Evolutionary conservation across 2,888 invertebrate species (phyloP), one percentile per base, ranked within the genome.

Genomic region (Sarcophaga rosellei): DNA sequence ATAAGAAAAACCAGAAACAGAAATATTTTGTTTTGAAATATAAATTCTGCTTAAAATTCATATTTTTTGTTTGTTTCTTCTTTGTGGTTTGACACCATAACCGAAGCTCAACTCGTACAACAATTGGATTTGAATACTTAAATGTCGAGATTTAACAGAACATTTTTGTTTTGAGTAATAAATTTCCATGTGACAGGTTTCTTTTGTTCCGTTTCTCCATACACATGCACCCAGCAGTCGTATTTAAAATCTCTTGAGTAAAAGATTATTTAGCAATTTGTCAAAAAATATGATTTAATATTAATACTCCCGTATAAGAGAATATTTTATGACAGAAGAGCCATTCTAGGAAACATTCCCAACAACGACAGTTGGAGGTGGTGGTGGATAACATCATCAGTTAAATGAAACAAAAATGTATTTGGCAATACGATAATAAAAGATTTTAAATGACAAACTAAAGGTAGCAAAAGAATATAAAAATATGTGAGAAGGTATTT

Each of bases 131-230:
- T 59, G 4, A 72, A 59, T 72, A 57, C 21, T 53, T 8, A 17
- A 47, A 63, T 21, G 5, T 25, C 3, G 21, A n/a, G 53, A 35
- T 35, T 35, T 35, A 35, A 35, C n/a, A 53, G 53, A 15, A 53
- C 6, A n/a, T 45, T 68, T 53, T 77, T 77, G 68, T 21, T 25
- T 77, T 25, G 23, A 45, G 68, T 61, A 45, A 25, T 23, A 62
- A 69, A 77, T 77, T 69, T 77, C 44, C 47, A 69, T 61, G 47
- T 77, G 47, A 77, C 61, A 59, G 47, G 11, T 59, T 66, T 76
- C 53, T 53, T 35, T 35, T 35, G 35, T 35, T 35, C 35, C 8
- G 35, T 35, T 35, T 35, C 44, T 4, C 47, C 44, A 45, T 3
- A 45, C 12, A 45, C 4, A 11, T 21, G 11, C 35, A 35, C 35